Evolutionary conservation across 1,140 invertebrate genomes (phyloP).

Genomic region (Drosophila kikkawai): DNA sequence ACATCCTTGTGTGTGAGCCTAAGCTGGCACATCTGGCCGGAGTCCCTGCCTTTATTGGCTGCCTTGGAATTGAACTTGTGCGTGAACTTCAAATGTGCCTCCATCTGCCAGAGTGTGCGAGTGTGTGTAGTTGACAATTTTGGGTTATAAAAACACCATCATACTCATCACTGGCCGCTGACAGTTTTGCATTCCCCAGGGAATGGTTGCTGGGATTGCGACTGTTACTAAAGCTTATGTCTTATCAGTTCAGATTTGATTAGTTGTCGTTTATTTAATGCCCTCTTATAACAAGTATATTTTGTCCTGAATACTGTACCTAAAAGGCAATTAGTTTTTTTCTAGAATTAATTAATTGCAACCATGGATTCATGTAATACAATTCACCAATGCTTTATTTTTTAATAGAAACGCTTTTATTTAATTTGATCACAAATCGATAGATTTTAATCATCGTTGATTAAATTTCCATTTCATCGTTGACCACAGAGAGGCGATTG

Average conservation of each 20-base stretch:
- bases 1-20: conserved; percentile 29
- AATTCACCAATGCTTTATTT: background rate
- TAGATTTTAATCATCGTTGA: conserved; percentile 37
- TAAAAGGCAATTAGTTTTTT: background rate
- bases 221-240: conserved; percentile 20
- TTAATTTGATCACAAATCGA: conserved; percentile 33
- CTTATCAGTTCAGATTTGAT: conserved; percentile 43
- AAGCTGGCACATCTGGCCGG: conserved; percentile 45
- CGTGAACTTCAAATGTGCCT: conserved; percentile 15
- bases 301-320: too few species aligned
- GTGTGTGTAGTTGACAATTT: conserved; percentile 34
- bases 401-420: background rate
- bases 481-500: conserved; percentile 36
- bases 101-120: background rate
- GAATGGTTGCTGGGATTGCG: conserved; percentile 32
- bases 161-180: conserved; percentile 67
- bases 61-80: conserved; percentile 46
- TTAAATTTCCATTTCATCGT: conserved; percentile 38
- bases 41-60: conserved; percentile 49
- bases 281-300: conserved; percentile 27
- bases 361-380: background rate
- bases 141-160: conserved; percentile 78
- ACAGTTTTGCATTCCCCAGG: conserved; percentile 67
- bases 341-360: background rate
- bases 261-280: conserved; percentile 61